phyloP scores from a whole-genome alignment of 2,797 vertebrate genomes.

The Kryptopterus vitreolus region DNA sequence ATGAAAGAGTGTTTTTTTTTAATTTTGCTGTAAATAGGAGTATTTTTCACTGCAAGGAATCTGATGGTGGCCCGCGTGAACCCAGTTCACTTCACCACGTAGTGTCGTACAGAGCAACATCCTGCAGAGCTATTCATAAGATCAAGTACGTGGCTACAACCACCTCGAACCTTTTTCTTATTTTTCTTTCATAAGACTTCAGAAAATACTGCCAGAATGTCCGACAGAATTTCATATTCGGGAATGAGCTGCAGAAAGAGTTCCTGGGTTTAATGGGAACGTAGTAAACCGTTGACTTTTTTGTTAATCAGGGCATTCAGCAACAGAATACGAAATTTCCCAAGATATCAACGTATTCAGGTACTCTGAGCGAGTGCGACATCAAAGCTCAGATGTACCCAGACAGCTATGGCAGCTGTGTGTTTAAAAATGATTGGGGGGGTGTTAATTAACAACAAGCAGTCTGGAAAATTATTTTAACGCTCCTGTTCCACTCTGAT shows the following conservation, averaged over 20 bases:
- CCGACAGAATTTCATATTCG: not conserved
- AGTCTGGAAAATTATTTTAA: slow-evolving; percentile 31
- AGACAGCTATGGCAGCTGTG: slow-evolving; percentile 8
- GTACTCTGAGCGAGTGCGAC: slow-evolving; percentile 6
- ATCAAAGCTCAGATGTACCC: slow-evolving; percentile 19
- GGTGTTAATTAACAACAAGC: slow-evolving; percentile 34
- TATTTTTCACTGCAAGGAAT: slow-evolving; percentile 53
- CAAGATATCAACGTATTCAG: slow-evolving; percentile 9
- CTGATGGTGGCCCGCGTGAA: slow-evolving; percentile 23
- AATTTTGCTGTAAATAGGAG: slow-evolving; percentile 53
- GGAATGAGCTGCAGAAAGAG: slow-evolving; percentile 1
- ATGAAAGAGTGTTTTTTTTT: slow-evolving; percentile 8
- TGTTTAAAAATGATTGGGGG: not conserved
- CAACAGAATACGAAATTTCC: not conserved
- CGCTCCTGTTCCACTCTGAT: slow-evolving; percentile 33
- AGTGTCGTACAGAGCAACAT: slow-evolving; percentile 34
- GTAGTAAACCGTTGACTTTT: slow-evolving; percentile 13
- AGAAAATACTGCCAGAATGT: slow-evolving; percentile 11
- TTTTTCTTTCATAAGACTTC: not conserved
- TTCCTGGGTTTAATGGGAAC: not conserved
- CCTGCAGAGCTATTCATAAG: slow-evolving; percentile 23
- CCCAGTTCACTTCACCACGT: slow-evolving; percentile 9
- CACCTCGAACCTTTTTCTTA: not conserved
- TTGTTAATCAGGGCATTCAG: not conserved
- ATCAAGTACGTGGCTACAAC: slow-evolving; percentile 28